These are phyloP conservation scores for Pristionchus maxplancki DNA, from an alignment of 2,888 invertebrate species.

Conservation along the genomic window DNA sequence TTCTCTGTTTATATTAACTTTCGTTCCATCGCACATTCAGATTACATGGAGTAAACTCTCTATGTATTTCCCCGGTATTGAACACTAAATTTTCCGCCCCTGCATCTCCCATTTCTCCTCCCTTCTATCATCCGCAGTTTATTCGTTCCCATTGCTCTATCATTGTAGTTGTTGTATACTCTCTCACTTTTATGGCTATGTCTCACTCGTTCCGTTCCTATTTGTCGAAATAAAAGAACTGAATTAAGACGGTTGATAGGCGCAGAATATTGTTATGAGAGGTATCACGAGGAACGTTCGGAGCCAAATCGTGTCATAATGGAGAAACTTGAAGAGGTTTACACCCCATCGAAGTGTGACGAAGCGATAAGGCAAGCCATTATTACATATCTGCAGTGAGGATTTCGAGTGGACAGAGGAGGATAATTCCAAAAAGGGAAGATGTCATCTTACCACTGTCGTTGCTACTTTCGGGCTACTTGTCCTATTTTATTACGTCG, in stretches of 20 bases:
- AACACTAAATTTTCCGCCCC: not conserved
- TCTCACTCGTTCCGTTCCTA: not conserved
- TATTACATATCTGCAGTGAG: not conserved
- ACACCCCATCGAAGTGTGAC: not conserved
- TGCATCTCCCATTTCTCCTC: conserved; percentile 21
- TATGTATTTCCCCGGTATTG: not conserved
- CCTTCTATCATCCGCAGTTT: not conserved
- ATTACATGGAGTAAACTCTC: not conserved
- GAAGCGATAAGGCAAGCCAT: not conserved
- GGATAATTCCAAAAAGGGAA: not conserved
- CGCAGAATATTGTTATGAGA: conserved; percentile 21
- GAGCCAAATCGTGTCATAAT: not conserved
- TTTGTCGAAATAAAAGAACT: conserved; percentile 9
- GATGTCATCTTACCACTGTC: conserved; percentile 32
- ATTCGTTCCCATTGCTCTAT: not conserved
- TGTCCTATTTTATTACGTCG: conserved; percentile 24
- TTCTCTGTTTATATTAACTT: not conserved
- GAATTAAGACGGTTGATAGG: conserved; percentile 42
- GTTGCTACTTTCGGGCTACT: not conserved
- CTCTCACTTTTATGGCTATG: too few relatives aligned
- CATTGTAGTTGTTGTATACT: conserved; percentile 22
- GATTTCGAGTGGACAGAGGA: conserved; percentile 22
- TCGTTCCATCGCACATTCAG: not conserved
- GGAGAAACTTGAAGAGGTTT: conserved; percentile 4
- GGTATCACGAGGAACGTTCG: not conserved